Evolutionary conservation across 35 echinoderm and acorn worm genomes (phyloP).

Genomic region (Heliocidaris erythrogramma): DNA sequence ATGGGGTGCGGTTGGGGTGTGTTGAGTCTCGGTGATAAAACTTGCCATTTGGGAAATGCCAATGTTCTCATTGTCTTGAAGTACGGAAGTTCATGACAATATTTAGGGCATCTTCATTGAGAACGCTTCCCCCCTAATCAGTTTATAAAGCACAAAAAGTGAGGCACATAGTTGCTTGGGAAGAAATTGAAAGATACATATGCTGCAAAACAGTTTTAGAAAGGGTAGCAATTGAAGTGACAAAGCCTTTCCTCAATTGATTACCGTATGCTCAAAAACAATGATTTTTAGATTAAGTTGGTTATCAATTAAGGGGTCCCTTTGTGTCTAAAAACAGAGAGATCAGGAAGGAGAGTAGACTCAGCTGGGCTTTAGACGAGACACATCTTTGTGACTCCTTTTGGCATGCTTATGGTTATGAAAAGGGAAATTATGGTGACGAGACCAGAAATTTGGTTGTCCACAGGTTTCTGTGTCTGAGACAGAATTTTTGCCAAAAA

Average conservation of each 20-base stretch:
- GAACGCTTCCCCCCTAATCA: not conserved
- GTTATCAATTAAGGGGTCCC: not conserved
- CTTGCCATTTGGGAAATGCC: not conserved
- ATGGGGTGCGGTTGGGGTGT: not conserved
- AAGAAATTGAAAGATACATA: not conserved
- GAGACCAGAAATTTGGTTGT: not conserved
- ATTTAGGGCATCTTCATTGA: not conserved
- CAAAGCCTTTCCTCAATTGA: not conserved
- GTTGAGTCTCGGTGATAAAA: not conserved
- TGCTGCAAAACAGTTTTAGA: not conserved
- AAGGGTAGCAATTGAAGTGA: not conserved
- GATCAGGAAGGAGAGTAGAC: not conserved
- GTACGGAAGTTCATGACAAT: too few species aligned
- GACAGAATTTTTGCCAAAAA: slow-evolving; percentile 8
- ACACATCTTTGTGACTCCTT: not conserved
- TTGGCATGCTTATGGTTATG: not conserved
- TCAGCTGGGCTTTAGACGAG: not conserved
- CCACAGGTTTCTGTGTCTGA: not conserved
- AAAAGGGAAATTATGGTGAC: not conserved
- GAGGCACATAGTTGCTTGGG: not conserved
- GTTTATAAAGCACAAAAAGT: not conserved
- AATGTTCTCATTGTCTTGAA: too few species aligned
- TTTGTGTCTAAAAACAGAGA: not conserved
- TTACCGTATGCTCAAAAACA: not conserved
- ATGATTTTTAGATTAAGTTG: not conserved